These are phyloP conservation scores for Pteruthius melanotis DNA, from an alignment of 2,113 vertebrate genomes.

Conservation along the genomic window DNA sequence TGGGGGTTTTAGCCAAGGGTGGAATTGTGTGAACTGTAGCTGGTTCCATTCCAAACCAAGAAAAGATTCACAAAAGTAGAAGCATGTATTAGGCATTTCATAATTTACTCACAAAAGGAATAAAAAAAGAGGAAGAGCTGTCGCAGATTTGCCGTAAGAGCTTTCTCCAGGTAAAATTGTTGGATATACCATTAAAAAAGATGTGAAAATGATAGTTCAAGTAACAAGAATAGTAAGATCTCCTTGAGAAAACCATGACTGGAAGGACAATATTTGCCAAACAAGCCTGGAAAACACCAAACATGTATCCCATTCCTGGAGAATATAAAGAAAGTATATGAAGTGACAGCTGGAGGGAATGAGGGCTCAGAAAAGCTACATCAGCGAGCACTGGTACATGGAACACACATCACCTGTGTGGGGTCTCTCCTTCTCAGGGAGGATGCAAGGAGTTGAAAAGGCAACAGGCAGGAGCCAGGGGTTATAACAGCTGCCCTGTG, in stretches of 20 bases:
- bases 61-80: background rate
- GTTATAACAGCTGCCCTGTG: background rate
- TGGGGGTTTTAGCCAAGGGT: background rate
- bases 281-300: background rate
- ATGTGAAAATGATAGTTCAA: background rate
- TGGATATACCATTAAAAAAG: background rate
- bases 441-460: background rate
- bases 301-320: background rate
- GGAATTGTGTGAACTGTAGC: background rate
- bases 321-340: background rate
- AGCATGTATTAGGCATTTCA: background rate
- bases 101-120: background rate
- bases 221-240: background rate
- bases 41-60: background rate
- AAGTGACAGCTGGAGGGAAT: background rate
- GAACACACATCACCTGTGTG: accelerated
- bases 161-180: background rate
- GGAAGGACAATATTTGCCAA: background rate
- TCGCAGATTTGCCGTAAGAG: background rate
- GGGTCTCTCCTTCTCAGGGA: background rate
- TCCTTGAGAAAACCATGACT: background rate
- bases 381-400: background rate
- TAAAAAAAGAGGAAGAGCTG: background rate
- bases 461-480: background rate
- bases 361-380: background rate